Conservation (phyloP, 2,113 vertebrate genomes). For the Globicephala melas region DNA sequence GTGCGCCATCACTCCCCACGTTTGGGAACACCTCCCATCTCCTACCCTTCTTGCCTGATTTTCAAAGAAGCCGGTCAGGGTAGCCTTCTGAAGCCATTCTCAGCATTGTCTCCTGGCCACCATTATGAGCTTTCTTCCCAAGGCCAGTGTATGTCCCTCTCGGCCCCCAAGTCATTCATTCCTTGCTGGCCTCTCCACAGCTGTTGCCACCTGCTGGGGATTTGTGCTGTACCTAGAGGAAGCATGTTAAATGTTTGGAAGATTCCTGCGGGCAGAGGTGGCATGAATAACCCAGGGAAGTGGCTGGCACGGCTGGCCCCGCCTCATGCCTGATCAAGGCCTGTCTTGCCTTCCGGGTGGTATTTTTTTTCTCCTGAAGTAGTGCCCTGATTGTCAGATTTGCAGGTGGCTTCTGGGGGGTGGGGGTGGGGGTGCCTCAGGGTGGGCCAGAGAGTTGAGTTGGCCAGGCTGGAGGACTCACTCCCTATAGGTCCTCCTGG, state of each 20-base stretch:
- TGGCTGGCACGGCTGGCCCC: neutral
- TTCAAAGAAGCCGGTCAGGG: neutral
- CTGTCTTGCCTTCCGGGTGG: neutral
- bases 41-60: neutral
- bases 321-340: neutral
- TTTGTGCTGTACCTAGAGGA: slow-evolving; percentile 57
- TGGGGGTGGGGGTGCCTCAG: neutral
- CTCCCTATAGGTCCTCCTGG: neutral
- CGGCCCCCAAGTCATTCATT: slow-evolving; percentile 67
- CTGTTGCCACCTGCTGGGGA: slow-evolving; percentile 76
- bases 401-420: neutral
- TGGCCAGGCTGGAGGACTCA: neutral
- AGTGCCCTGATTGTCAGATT: neutral
- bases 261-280: slow-evolving; percentile 26
- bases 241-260: slow-evolving; percentile 64
- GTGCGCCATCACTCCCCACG: slow-evolving; percentile 56
- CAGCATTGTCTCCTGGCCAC: neutral
- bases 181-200: slow-evolving; percentile 80
- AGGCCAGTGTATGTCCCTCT: neutral
- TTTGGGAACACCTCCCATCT: neutral
- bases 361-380: neutral
- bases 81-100: neutral
- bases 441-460: neutral
- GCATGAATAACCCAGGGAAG: slow-evolving; percentile 29
- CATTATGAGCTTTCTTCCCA: neutral